phyloP scores from a whole-genome alignment of 2,888 invertebrate species.

The Busseola fusca region DNA sequence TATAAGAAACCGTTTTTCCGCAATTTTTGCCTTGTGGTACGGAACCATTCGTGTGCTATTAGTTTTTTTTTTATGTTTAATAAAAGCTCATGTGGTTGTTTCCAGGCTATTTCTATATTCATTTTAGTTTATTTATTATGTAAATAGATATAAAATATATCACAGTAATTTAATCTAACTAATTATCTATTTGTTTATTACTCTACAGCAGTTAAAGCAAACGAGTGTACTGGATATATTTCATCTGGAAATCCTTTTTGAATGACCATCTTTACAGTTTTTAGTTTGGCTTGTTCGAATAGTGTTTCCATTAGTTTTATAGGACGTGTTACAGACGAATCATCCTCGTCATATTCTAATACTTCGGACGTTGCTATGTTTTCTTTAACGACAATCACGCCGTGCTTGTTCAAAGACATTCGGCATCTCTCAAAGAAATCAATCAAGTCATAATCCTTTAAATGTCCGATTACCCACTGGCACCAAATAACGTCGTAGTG shows the following conservation, averaged over 20 bases:
- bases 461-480: conserved; percentile 96
- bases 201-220: conserved; percentile 90
- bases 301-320: conserved; percentile 89
- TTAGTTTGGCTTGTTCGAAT: conserved; percentile 92
- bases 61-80: not conserved
- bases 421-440: conserved; percentile 92
- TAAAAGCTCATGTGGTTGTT: not conserved
- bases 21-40: not conserved
- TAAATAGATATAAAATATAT: not conserved
- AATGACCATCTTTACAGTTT: conserved; percentile 91
- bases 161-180: conserved; percentile 3
- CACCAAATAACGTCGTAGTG: conserved; percentile 32
- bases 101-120: not conserved
- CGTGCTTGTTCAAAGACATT: conserved; percentile 70
- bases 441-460: conserved; percentile 95
- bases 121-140: not conserved
- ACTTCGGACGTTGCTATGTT: conserved; percentile 92
- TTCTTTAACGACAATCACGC: conserved; percentile 88
- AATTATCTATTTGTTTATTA: not conserved
- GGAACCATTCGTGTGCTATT: not conserved
- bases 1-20: not conserved
- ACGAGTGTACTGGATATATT: conserved; percentile 96
- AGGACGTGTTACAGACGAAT: conserved; percentile 97
- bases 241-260: conserved; percentile 96
- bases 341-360: conserved; percentile 93